Base-by-base conservation (phyloP, 1,140 invertebrate species). In the Drusus annulatus region DNA sequence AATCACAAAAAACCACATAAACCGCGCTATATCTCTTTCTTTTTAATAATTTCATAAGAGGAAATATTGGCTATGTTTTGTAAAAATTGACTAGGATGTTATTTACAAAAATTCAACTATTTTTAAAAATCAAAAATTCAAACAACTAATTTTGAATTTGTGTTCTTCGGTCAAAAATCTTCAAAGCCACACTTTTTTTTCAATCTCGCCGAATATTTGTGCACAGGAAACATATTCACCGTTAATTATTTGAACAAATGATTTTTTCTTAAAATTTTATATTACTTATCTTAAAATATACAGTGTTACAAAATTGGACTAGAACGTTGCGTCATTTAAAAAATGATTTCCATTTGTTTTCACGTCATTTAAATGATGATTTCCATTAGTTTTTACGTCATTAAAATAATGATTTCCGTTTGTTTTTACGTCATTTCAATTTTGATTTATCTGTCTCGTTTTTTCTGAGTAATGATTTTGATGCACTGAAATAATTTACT, bases 31-130 rank as follows among this genome's bases (percentile, higher is more conserved):
- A 10, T 23, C 10, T 10, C 7, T 8, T 60, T 23, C 17, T 60
- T 17, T 56, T 23, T 28, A 63, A 21, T 65, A 25, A 28, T 65
- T 65, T 65, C 21, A n/a, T 65, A 28, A 28, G n/a, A 65, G 19
- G 28, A 16, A n/a, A n/a, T 65, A 65, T 65, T 21, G 15, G 28
- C 16, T 65, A 65, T 65, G 31, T 15, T 65, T 25, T n/a, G 28
- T 65, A 65, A 65, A 31, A 65, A 65, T 65, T 65, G 21, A 65
- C 62, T 65, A 65, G 13, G 15, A 65, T 28, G 25, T 10, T 21
- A 65, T 65, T 16, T 65, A 65, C 62, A 65, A n/a, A n/a, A n/a
- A 65, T 65, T 65, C 28, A 28, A 25, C 28, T 28, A 65, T 31
- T 65, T 65, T 25, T 65, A 13, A 2, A 2, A 13, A 45, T 45